These are phyloP conservation scores for Enteromius mattozi DNA, from an alignment of 2,797 vertebrate species.

Conservation along the genomic window DNA sequence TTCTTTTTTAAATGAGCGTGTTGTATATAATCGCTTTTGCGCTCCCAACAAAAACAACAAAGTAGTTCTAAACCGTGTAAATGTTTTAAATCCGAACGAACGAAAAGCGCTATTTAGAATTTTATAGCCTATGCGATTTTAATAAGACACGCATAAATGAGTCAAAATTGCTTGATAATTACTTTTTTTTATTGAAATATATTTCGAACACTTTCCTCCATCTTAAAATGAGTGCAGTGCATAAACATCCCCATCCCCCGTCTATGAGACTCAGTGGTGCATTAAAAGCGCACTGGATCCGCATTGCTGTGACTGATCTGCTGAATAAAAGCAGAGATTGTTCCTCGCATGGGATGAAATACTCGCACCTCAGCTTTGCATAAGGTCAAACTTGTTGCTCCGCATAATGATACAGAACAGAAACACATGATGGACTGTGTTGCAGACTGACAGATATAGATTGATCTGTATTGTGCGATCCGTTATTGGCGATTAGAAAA, in stretches of 20 bases:
- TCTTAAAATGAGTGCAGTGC: not conserved
- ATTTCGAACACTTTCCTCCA: not conserved
- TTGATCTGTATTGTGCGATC: not conserved
- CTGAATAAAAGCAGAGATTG: conserved; percentile 75
- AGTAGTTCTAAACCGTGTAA: not conserved
- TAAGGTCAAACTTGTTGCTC: conserved; percentile 66
- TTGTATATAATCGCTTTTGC: not conserved
- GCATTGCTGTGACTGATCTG: conserved; percentile 67
- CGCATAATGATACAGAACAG: conserved; percentile 63
- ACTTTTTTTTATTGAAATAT: not conserved
- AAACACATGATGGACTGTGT: conserved; percentile 57
- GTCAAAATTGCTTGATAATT: not conserved
- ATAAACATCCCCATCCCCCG: not conserved
- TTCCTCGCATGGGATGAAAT: conserved; percentile 67
- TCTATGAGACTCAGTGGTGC: conserved; percentile 65
- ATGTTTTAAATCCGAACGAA: not conserved
- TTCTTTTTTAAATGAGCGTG: not conserved
- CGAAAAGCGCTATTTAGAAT: not conserved
- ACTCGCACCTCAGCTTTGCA: conserved; percentile 61
- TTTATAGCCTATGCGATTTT: not conserved
- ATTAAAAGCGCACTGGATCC: conserved; percentile 67
- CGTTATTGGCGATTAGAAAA: conserved; percentile 5
- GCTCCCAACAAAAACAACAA: not conserved
- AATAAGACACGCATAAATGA: not conserved
- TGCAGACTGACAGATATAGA: conserved; percentile 8